Conservation (phyloP, 2,888 invertebrate genomes). For the Latheticus oryzae region DNA sequence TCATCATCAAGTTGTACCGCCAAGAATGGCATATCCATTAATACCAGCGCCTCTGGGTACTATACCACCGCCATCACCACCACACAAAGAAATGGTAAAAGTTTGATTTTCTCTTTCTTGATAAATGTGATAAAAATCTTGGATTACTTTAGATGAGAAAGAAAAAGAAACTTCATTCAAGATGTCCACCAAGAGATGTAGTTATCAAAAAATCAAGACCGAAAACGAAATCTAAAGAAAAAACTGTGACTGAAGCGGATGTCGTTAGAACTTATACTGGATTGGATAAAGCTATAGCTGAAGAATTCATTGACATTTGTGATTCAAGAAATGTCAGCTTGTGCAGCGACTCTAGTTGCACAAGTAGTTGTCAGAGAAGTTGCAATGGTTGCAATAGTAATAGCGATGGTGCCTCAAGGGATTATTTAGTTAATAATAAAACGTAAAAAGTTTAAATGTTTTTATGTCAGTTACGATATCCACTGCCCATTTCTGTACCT, state of each 20-base stretch:
- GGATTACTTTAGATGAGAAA: constrained; percentile 13
- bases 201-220: constrained; percentile 49
- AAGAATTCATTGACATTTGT: constrained; percentile 74
- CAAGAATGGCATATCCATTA: constrained; percentile 57
- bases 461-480: too few species aligned
- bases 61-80: constrained; percentile 60
- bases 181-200: constrained; percentile 42
- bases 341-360: constrained; percentile 55
- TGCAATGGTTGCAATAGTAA: constrained; percentile 37
- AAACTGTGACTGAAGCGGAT: constrained; percentile 66
- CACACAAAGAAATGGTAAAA: constrained; percentile 42
- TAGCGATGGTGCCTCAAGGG: constrained; percentile 53
- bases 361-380: constrained; percentile 47
- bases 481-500: too few species aligned
- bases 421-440: constrained; percentile 50
- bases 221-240: constrained; percentile 50
- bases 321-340: constrained; percentile 67
- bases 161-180: constrained; percentile 19
- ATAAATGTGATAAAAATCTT: constrained; percentile 2
- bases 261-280: constrained; percentile 73
- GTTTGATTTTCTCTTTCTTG: too few species aligned
- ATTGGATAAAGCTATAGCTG: constrained; percentile 72
- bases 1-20: constrained; percentile 56
- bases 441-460: too few species aligned
- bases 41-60: constrained; percentile 62